These are phyloP conservation scores for Cassiopea andromeda DNA, from an alignment of 30 jellyfish, hydroid and myxozoan genomes.

Conservation along the genomic window DNA sequence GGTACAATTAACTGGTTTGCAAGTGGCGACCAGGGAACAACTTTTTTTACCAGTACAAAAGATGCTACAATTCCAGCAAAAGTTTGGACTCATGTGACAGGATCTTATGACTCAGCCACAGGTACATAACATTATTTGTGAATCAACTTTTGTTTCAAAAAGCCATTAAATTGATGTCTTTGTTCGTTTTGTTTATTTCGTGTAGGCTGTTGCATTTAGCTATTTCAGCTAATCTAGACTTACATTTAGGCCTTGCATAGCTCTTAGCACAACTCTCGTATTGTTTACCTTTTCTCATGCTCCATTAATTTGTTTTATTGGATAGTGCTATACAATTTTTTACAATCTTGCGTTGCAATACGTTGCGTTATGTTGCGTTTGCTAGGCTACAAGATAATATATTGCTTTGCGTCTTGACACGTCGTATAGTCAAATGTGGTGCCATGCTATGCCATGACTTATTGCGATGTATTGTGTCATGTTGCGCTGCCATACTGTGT, in stretches of 20 bases:
- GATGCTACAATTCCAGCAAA: slow-evolving; percentile 91
- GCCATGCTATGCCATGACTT: background rate
- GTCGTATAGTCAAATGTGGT: background rate
- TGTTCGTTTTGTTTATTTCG: background rate
- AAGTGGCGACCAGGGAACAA: slow-evolving; percentile 81
- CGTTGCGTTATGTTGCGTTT: background rate
- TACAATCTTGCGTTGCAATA: background rate
- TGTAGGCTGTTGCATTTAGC: background rate
- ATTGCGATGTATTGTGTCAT: background rate
- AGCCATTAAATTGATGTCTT: background rate
- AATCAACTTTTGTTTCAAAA: background rate
- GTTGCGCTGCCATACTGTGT: background rate
- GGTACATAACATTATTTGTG: slow-evolving; percentile 39
- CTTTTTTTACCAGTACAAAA: slow-evolving; percentile 75
- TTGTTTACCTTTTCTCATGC: background rate
- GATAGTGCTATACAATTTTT: background rate
- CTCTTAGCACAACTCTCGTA: too few species aligned
- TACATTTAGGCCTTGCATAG: too few species aligned
- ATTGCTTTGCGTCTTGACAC: background rate
- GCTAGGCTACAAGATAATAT: background rate
- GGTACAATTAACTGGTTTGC: slow-evolving; percentile 95
- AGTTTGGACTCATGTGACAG: slow-evolving; percentile 97
- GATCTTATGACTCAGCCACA: slow-evolving; percentile 88
- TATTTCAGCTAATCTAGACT: too few species aligned
- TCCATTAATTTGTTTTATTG: background rate